phyloP scores from a whole-genome alignment of 2,797 vertebrate genomes.

The Poeciliopsis paucimaculata region DNA sequence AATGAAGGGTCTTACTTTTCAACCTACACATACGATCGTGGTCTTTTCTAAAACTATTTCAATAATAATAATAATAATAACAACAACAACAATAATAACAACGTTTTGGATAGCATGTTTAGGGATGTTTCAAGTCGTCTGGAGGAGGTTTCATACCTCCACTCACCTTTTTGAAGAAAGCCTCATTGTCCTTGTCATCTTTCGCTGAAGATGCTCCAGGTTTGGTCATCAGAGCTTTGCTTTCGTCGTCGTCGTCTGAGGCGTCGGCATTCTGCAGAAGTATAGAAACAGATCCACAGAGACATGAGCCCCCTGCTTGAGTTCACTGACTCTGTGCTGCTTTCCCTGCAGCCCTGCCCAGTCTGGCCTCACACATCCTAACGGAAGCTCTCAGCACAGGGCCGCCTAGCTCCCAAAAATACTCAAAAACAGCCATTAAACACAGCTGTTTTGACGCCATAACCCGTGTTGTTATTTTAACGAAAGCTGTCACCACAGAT shows the following conservation, averaged over 20 bases:
- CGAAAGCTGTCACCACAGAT: neutral
- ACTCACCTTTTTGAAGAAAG: conserved; percentile 81
- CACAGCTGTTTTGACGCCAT: rapidly evolving
- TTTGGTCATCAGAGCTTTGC: conserved; percentile 70
- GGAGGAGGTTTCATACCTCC: neutral
- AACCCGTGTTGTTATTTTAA: rapidly evolving
- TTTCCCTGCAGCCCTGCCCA: neutral
- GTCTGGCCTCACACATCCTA: conserved; percentile 40
- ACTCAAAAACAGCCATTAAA: neutral
- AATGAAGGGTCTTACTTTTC: neutral
- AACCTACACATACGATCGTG: neutral
- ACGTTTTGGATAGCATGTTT: neutral
- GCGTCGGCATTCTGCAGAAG: conserved; percentile 61
- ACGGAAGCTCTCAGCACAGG: conserved; percentile 47
- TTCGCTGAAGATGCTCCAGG: conserved; percentile 69
- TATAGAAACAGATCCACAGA: neutral
- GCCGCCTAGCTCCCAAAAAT: neutral
- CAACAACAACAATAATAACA: too few relatives aligned
- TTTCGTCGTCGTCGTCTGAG: conserved; percentile 81
- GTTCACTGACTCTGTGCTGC: neutral
- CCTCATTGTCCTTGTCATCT: conserved; percentile 82
- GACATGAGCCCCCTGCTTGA: neutral
- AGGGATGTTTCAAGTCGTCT: neutral
- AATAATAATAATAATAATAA: neutral
- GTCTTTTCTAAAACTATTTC: neutral